These are phyloP conservation scores for Battus philenor DNA, from an alignment of 1,140 invertebrate species.

Conservation along the genomic window DNA sequence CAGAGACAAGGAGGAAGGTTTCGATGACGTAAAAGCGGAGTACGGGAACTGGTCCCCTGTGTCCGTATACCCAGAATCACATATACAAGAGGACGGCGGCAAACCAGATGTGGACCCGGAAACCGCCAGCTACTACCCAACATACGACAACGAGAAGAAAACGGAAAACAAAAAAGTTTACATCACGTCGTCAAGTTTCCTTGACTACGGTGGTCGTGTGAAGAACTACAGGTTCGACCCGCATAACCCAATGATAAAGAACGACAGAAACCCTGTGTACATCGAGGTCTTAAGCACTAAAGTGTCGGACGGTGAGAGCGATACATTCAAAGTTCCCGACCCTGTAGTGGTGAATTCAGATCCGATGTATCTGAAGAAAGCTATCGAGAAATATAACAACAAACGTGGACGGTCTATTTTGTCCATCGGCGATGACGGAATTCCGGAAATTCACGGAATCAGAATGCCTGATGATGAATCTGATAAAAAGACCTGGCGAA, in stretches of 20 bases:
- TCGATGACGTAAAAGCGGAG: constrained; percentile 67
- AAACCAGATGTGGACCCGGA: constrained; percentile 54
- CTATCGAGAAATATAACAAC: constrained; percentile 63
- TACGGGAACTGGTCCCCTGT: constrained; percentile 75
- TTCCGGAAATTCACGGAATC: constrained; percentile 87
- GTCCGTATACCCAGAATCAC: constrained; percentile 67
- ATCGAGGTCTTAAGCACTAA: constrained; percentile 74
- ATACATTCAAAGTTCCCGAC: constrained; percentile 76
- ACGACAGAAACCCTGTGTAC: constrained; percentile 72
- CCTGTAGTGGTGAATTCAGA: constrained; percentile 82
- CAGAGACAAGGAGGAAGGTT: constrained; percentile 62
- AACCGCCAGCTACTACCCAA: constrained; percentile 61
- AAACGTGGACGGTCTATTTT: constrained; percentile 76
- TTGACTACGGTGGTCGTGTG: constrained; percentile 56
- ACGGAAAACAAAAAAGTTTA: constrained; percentile 70
- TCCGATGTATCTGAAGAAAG: constrained; percentile 76
- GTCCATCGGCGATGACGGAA: constrained; percentile 81
- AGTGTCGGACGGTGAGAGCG: constrained; percentile 63
- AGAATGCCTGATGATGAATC: constrained; percentile 88
- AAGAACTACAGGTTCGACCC: constrained; percentile 66
- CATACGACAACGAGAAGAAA: constrained; percentile 64
- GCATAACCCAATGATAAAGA: constrained; percentile 69
- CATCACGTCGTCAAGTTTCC: constrained; percentile 68
- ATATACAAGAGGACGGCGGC: constrained; percentile 59
- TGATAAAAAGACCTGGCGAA: constrained; percentile 89